Percentiles rank a stretch among this genome's conserved stretches.
These are phyloP conservation scores for Apoda limacodes DNA, from an alignment of 2,888 invertebrate species.

Conservation along the genomic window DNA sequence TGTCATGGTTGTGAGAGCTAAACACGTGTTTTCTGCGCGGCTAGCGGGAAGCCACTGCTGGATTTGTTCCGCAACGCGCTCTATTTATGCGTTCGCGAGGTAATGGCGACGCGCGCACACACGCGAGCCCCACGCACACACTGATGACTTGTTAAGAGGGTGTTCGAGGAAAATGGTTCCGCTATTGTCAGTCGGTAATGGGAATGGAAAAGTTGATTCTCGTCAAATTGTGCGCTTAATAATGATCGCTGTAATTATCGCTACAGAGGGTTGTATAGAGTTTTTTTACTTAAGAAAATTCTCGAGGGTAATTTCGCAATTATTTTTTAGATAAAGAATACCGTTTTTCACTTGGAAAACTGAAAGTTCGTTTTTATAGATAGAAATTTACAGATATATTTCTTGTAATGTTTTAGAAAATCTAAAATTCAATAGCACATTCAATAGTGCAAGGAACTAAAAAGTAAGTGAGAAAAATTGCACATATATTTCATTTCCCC, in stretches of 20 bases:
- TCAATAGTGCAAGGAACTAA: constrained; percentile 40
- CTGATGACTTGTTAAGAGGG: constrained; percentile 44
- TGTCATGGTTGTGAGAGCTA: constrained; percentile 45
- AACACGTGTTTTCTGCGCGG: constrained; percentile 37
- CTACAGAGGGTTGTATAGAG: constrained; percentile 30
- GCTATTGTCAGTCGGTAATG: constrained; percentile 58
- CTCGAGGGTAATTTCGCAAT: neutral
- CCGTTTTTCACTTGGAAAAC: no score
- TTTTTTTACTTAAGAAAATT: constrained; percentile 12
- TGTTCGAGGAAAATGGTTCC: constrained; percentile 50
- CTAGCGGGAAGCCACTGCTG: constrained; percentile 47
- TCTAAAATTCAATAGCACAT: no score
- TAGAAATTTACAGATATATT: no score
- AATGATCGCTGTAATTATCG: constrained; percentile 55
- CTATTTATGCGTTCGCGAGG: constrained; percentile 37
- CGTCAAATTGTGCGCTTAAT: constrained; percentile 52
- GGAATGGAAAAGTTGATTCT: constrained; percentile 55
- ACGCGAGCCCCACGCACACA: constrained; percentile 11
- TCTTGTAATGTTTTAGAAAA: no score
- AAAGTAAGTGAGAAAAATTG: constrained; percentile 53
- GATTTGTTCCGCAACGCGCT: constrained; percentile 15
- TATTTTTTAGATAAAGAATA: no score
- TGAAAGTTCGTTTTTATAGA: no score
- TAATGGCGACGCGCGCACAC: constrained; percentile 24
- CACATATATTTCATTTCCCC: constrained; percentile 25